These are phyloP conservation scores for Exaiptasia diaphana DNA, from an alignment of 64 coral and sea anemone species.

Conservation along the genomic window DNA sequence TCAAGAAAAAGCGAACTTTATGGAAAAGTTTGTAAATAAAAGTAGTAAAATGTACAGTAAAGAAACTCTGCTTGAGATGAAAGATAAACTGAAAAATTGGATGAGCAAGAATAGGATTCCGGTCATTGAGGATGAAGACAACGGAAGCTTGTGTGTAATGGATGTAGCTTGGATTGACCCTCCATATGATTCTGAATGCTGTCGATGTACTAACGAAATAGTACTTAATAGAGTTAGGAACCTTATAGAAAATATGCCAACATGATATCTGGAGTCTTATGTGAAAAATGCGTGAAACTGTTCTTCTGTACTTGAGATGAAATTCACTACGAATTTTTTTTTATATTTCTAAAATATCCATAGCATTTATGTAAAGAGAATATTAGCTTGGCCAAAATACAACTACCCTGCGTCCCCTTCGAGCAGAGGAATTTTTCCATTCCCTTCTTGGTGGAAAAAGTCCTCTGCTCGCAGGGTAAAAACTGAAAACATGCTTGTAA, in stretches of 20 bases:
- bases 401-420: too few relatives aligned
- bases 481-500: too few relatives aligned
- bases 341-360: too few relatives aligned
- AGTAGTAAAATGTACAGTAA: not conserved
- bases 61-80: slow-evolving; percentile 52
- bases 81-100: slow-evolving; percentile 64
- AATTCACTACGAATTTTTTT: too few relatives aligned
- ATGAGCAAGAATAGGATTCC: slow-evolving; percentile 71
- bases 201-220: slow-evolving; percentile 84
- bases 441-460: too few relatives aligned
- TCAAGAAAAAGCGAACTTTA: slow-evolving; percentile 5
- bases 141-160: slow-evolving; percentile 19
- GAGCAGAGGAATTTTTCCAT: too few relatives aligned
- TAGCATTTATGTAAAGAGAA: too few relatives aligned
- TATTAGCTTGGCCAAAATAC: too few relatives aligned
- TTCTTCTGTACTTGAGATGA: too few relatives aligned
- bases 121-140: slow-evolving; percentile 26
- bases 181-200: slow-evolving; percentile 74
- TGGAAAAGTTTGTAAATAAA: slow-evolving; percentile 1
- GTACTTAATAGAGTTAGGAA: slow-evolving; percentile 83
- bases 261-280: too few relatives aligned
- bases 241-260: slow-evolving; percentile 26
- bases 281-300: too few relatives aligned
- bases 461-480: too few relatives aligned
- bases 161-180: slow-evolving; percentile 74